Conservation (phyloP, 1,140 invertebrate species). For the Hylaeus volcanicus region DNA sequence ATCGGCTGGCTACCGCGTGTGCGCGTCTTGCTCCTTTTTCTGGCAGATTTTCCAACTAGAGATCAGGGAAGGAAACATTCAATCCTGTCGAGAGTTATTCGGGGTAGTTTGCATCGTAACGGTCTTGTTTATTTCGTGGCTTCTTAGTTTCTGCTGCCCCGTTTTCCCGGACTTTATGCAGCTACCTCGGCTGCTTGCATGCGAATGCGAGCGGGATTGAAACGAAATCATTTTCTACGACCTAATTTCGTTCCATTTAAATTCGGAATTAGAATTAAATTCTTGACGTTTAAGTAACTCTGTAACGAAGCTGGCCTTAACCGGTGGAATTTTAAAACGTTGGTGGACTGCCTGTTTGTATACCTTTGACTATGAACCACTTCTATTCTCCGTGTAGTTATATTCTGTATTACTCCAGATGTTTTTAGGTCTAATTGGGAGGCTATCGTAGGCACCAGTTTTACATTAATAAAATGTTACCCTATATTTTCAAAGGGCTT, state of each 20-base stretch:
- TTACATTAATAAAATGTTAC: too few relatives aligned
- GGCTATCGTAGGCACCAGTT: too few relatives aligned
- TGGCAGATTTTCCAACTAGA: not conserved
- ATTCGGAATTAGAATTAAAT: too few relatives aligned
- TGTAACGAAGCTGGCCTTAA: too few relatives aligned
- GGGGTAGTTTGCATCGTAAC: constrained; percentile 32
- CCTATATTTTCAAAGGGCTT: too few relatives aligned
- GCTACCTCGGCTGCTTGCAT: not conserved
- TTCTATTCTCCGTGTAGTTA: too few relatives aligned
- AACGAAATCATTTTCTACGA: not conserved
- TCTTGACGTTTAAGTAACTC: too few relatives aligned
- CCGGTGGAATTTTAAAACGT: not conserved
- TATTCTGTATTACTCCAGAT: too few relatives aligned
- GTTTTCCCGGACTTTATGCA: not conserved
- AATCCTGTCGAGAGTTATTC: not conserved
- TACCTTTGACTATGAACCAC: too few relatives aligned
- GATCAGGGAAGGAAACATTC: constrained; percentile 3
- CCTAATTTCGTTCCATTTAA: too few relatives aligned
- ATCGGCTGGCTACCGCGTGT: not conserved
- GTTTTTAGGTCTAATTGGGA: too few relatives aligned
- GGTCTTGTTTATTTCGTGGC: constrained; percentile 30
- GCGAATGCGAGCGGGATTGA: not conserved
- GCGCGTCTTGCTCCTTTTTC: not conserved
- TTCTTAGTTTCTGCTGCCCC: not conserved
- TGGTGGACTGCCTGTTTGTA: too few relatives aligned